Percentiles rank a stretch among this genome's conserved stretches.
Evolutionary conservation across 2,888 invertebrate species (phyloP).

Genomic region (Agrilus biguttatus): DNA sequence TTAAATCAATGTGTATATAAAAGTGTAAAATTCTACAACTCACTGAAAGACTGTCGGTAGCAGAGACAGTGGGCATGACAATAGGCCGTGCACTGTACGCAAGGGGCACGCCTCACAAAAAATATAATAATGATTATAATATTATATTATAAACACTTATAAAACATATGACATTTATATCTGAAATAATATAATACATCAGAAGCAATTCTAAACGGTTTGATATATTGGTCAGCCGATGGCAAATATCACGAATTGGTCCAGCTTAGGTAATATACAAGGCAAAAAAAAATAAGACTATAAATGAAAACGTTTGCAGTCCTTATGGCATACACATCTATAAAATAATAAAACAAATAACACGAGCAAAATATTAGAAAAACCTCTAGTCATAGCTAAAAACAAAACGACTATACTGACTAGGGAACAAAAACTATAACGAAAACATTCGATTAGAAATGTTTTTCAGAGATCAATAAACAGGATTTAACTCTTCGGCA

Average conservation of each 20-base stretch:
- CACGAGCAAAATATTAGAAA: constrained; percentile 11
- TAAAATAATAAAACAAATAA: constrained; percentile 17
- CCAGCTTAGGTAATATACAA: constrained; percentile 27
- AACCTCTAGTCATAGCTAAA: constrained; percentile 27
- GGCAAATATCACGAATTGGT: constrained; percentile 29
- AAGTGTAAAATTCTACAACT: constrained; percentile 31
- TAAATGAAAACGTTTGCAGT: constrained; percentile 12
- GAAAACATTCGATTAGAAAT: constrained; percentile 30
- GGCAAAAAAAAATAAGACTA: constrained; percentile 15
- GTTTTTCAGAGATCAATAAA: constrained; percentile 23
- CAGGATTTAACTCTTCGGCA: constrained; percentile 26
- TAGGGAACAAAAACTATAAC: constrained; percentile 26
- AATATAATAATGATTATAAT: constrained; percentile 25
- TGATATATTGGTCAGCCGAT: constrained; percentile 25
- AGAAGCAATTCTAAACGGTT: constrained; percentile 24
- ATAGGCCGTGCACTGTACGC: constrained; percentile 8
- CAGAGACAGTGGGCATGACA: constrained; percentile 28
- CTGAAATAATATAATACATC: constrained; percentile 25
- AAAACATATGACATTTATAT: constrained; percentile 31
- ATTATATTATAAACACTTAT: constrained; percentile 30
- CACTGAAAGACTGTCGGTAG: constrained; percentile 31
- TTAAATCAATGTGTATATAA: constrained; percentile 29
- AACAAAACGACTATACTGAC: constrained; percentile 30
- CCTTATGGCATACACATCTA: constrained; percentile 16
- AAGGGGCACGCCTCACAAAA: constrained; percentile 24